phyloP scores from a whole-genome alignment of 1,140 invertebrate genomes.

The Drosophila lowei region DNA sequence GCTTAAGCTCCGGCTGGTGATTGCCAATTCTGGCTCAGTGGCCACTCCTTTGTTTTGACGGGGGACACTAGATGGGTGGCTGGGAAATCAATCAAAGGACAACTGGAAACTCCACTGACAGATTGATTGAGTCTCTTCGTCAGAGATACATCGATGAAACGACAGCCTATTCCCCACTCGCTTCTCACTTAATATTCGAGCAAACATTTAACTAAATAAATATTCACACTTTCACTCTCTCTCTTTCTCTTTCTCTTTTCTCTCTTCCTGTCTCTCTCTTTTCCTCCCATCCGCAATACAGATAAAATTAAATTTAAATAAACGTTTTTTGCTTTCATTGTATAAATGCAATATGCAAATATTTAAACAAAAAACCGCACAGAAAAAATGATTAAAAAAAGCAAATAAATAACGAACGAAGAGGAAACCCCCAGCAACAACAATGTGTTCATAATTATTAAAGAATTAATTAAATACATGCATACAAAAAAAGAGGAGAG shows the following conservation, averaged over 20 bases:
- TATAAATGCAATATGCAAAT: slow-evolving; percentile 67
- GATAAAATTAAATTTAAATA: slow-evolving; percentile 63
- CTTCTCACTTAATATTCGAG: slow-evolving; percentile 11
- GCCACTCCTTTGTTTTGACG: not conserved
- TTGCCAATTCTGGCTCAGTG: not conserved
- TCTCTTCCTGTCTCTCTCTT: slow-evolving; percentile 21
- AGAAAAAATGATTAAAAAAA: slow-evolving; percentile 50
- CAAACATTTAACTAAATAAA: slow-evolving; percentile 48
- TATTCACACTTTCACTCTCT: slow-evolving; percentile 52
- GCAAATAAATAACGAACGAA: slow-evolving; percentile 27
- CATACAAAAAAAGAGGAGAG: slow-evolving; percentile 19
- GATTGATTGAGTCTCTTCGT: slow-evolving; percentile 17
- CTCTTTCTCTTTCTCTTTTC: slow-evolving; percentile 40
- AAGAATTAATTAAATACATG: slow-evolving; percentile 43
- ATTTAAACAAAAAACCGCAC: slow-evolving; percentile 56
- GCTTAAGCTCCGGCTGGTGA: not conserved
- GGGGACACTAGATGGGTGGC: not conserved
- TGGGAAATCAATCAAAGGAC: slow-evolving; percentile 18
- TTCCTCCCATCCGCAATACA: slow-evolving; percentile 35
- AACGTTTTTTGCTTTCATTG: slow-evolving; percentile 45
- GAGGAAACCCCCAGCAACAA: slow-evolving; percentile 37
- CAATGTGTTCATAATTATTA: slow-evolving; percentile 71
- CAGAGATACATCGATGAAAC: slow-evolving; percentile 16
- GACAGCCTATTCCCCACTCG: slow-evolving; percentile 8
- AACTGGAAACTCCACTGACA: slow-evolving; percentile 15